These are phyloP conservation scores for Hybos culiciformis DNA, from an alignment of 2,888 invertebrate genomes.

Conservation along the genomic window DNA sequence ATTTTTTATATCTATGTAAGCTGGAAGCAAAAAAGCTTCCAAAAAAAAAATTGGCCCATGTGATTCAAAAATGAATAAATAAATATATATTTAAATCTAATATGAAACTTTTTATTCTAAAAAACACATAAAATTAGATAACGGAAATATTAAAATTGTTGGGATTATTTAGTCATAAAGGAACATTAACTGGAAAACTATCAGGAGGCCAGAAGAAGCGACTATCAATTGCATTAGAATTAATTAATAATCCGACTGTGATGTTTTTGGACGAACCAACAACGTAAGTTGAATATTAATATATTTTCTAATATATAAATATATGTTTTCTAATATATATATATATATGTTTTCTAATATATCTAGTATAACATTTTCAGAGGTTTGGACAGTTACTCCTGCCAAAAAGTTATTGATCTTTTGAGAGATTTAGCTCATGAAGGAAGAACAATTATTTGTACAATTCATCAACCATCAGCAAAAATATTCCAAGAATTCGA, in stretches of 20 bases:
- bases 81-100: too few species aligned
- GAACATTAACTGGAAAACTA: constrained; percentile 62
- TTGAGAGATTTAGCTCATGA: constrained; percentile 60
- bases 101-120: too few species aligned
- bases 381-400: constrained; percentile 77
- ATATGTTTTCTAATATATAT: background rate
- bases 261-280: constrained; percentile 95
- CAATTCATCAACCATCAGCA: constrained; percentile 77
- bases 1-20: too few species aligned
- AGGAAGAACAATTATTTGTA: constrained; percentile 78
- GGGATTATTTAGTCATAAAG: constrained; percentile 63
- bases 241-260: constrained; percentile 88
- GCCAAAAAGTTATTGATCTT: constrained; percentile 64
- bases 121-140: too few species aligned
- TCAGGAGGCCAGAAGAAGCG: constrained; percentile 92
- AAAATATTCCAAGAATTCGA: constrained; percentile 44
- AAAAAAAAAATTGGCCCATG: too few species aligned
- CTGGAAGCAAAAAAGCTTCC: too few species aligned
- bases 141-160: constrained; percentile 75
- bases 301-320: constrained; percentile 8
- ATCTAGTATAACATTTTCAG: constrained; percentile 26
- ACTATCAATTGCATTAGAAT: constrained; percentile 84
- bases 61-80: too few species aligned
- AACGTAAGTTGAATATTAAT: constrained; percentile 51
- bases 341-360: too few species aligned